phyloP scores from a whole-genome alignment of 2,113 vertebrate species.

The Aspiorhynchus laticeps region DNA sequence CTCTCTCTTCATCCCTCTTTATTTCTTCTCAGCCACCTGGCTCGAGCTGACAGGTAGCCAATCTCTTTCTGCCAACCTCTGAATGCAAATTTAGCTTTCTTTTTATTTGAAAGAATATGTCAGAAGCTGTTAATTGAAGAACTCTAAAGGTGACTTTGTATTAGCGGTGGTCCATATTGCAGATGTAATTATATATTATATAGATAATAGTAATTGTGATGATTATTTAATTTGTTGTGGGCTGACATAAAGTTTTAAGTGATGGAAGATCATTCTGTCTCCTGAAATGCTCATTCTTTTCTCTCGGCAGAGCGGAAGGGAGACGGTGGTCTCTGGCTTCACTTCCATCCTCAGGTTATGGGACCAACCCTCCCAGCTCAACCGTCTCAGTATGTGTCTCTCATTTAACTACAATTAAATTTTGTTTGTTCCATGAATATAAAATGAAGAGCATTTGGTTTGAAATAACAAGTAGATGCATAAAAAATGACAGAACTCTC shows the following conservation, averaged over 20 bases:
- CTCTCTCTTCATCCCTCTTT: conserved; percentile 54
- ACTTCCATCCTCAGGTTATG: conserved; percentile 96
- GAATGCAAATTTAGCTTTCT: too few species aligned
- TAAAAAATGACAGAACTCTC: not conserved
- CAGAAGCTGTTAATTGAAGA: too few species aligned
- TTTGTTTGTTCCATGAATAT: not conserved
- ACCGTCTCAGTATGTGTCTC: conserved; percentile 87
- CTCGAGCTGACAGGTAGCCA: conserved; percentile 84
- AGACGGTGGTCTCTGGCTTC: conserved; percentile 97
- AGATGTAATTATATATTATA: too few species aligned
- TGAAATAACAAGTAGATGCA: not conserved
- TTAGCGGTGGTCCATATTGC: too few species aligned
- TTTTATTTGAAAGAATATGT: too few species aligned
- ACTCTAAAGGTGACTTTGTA: too few species aligned
- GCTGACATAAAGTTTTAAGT: too few species aligned
- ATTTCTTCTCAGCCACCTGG: conserved; percentile 78
- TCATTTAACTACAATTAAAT: not conserved
- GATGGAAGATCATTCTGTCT: too few species aligned
- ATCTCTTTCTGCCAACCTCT: not conserved
- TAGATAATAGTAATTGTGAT: too few species aligned
- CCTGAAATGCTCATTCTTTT: not conserved
- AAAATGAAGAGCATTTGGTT: not conserved
- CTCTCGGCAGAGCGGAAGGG: conserved; percentile 86
- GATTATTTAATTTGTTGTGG: too few species aligned
- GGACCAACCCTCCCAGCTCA: conserved; percentile 97